Conservation (phyloP, 2,113 vertebrate genomes). For the Pimephales promelas region DNA sequence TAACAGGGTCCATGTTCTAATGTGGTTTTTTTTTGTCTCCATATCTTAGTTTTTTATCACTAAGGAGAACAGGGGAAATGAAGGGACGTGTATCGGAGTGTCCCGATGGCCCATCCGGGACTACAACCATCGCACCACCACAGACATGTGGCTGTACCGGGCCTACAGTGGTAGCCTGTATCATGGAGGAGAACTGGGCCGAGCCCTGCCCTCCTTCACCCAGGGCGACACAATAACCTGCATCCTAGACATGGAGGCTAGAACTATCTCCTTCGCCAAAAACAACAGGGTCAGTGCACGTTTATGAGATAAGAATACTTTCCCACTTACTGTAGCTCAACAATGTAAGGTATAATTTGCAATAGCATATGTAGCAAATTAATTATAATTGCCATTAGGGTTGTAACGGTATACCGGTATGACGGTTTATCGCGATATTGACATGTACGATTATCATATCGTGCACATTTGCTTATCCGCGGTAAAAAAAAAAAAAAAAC, state of each 20-base stretch:
- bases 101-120: slow-evolving; percentile 81
- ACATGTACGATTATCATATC: too few relatives aligned
- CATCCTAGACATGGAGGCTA: slow-evolving; percentile 82
- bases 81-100: slow-evolving; percentile 79
- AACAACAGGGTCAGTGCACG: slow-evolving; percentile 75
- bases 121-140: slow-evolving; percentile 82
- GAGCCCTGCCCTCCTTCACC: slow-evolving; percentile 78
- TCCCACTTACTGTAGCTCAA: too few relatives aligned
- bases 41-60: slow-evolving; percentile 75
- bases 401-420: too few relatives aligned
- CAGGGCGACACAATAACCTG: slow-evolving; percentile 83
- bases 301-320: background rate
- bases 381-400: background rate
- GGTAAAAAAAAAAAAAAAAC: too few relatives aligned
- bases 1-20: background rate
- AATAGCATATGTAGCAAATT: background rate
- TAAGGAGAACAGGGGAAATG: slow-evolving; percentile 82
- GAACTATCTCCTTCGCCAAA: slow-evolving; percentile 81
- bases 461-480: too few relatives aligned
- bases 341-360: background rate
- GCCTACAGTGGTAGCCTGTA: slow-evolving; percentile 84
- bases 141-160: slow-evolving; percentile 83
- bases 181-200: slow-evolving; percentile 79
- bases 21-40: background rate
- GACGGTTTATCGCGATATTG: too few relatives aligned